Evolutionary conservation across 2,888 invertebrate species (phyloP), one percentile per base, ranked within the genome.

Genomic region (Sphaeridia pumilis): DNA sequence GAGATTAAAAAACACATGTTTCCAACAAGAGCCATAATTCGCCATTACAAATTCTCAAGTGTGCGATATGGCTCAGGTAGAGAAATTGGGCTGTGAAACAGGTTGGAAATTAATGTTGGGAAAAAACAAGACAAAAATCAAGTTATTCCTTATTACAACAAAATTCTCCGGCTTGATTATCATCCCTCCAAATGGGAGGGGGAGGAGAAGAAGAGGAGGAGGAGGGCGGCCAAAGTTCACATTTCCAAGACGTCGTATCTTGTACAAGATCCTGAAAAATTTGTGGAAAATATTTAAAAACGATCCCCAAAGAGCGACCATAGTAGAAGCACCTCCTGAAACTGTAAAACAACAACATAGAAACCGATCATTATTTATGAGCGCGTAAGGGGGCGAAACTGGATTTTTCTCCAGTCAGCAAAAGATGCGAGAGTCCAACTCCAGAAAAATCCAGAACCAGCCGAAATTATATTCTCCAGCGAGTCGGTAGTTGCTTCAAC

Each of bases 351-450:
- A n/a, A n/a, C n/a, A n/a, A n/a, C n/a, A n/a, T n/a, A 17, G 20
- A 14, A 17, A 38, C 56, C 59, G 59, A 62, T 59, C 54, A 60
- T 62, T 58, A 60, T 62, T 62, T 62, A 62, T 60, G 61, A 58
- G 59, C 59, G 55, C 61, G 57, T 58, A 61, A 62, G 59, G 59
- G 58, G 61, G 58, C 58, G 61, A 59, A 58, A 51, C 58, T 54
- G 56, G 53, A 51, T 56, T 58, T 61, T 58, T 58, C 49, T 47
- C 48, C 48, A 51, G 49, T 48, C 34, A 49, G 50, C n/a, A n/a
- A n/a, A n/a, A n/a, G n/a, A n/a, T n/a, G n/a, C n/a, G n/a, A n/a
- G n/a, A n/a, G n/a, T n/a, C n/a, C n/a, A n/a, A n/a, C n/a, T n/a
- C n/a, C n/a, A n/a, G n/a, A n/a, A n/a, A n/a, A n/a, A n/a, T n/a